Percentiles rank a stretch among this genome's conserved stretches.
Evolutionary conservation across 2,888 invertebrate species (phyloP).

Genomic region (Tortrix viridana): DNA sequence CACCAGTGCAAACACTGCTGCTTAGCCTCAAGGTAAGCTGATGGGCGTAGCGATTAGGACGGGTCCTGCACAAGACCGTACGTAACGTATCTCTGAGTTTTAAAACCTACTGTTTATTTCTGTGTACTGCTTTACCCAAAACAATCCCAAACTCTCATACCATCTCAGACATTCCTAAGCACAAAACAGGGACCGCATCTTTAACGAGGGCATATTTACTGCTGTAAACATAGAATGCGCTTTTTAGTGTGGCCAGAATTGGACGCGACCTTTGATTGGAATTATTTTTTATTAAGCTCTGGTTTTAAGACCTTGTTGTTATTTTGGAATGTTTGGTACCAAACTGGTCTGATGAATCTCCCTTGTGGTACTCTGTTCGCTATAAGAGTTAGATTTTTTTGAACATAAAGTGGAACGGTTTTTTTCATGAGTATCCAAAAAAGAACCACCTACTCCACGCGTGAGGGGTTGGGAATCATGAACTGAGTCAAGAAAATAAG

Average conservation of each 20-base stretch:
- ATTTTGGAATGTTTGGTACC: slow-evolving; percentile 13
- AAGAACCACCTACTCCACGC: too few relatives aligned
- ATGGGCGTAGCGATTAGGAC: too few relatives aligned
- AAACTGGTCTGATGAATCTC: background rate
- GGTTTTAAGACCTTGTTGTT: slow-evolving; percentile 12
- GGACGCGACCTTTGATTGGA: slow-evolving; percentile 31
- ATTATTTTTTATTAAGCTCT: slow-evolving; percentile 18
- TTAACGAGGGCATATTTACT: slow-evolving; percentile 55
- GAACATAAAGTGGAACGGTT: too few relatives aligned
- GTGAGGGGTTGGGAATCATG: too few relatives aligned
- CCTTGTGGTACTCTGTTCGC: too few relatives aligned
- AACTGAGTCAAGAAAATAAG: too few relatives aligned
- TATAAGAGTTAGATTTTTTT: too few relatives aligned
- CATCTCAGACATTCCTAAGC: slow-evolving; percentile 51
- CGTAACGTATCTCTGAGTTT: too few relatives aligned
- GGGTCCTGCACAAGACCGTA: too few relatives aligned
- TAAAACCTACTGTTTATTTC: slow-evolving; percentile 15
- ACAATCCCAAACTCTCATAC: slow-evolving; percentile 39
- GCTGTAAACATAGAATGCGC: slow-evolving; percentile 38
- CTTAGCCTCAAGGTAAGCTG: too few relatives aligned
- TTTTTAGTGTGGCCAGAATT: slow-evolving; percentile 31
- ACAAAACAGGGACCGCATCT: slow-evolving; percentile 59
- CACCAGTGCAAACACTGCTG: too few relatives aligned
- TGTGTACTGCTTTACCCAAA: slow-evolving; percentile 24
- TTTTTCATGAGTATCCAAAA: too few relatives aligned